Percentiles rank a stretch among this genome's conserved stretches.
These are phyloP conservation scores for Amaurobius ferox DNA, from an alignment of 2,888 invertebrate genomes.

Conservation along the genomic window DNA sequence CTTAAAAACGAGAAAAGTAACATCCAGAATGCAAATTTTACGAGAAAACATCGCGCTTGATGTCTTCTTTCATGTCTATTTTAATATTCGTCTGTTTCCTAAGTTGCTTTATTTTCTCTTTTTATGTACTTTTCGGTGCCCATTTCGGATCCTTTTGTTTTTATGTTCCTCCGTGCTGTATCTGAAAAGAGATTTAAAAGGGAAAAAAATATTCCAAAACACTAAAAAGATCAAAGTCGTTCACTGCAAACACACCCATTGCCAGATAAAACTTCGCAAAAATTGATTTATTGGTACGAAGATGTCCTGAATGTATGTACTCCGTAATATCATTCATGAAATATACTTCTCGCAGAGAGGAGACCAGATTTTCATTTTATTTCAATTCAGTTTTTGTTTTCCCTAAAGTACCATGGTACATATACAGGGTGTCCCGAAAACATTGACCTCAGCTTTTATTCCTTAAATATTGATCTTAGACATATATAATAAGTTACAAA, in stretches of 20 bases:
- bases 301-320: background rate
- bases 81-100: background rate
- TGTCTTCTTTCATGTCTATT: slow-evolving; percentile 7
- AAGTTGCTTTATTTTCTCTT: background rate
- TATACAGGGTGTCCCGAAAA: too few relatives aligned
- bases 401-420: too few relatives aligned
- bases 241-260: slow-evolving; percentile 1
- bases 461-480: too few relatives aligned
- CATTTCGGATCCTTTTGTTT: background rate
- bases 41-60: slow-evolving; percentile 14
- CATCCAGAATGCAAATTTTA: slow-evolving; percentile 8
- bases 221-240: background rate
- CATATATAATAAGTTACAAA: too few relatives aligned
- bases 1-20: too few relatives aligned
- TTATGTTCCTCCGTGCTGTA: background rate
- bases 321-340: slow-evolving; percentile 49
- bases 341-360: slow-evolving; percentile 33
- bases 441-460: too few relatives aligned
- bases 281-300: slow-evolving; percentile 45
- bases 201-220: background rate
- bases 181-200: slow-evolving; percentile 2
- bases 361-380: background rate
- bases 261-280: background rate
- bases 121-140: background rate
- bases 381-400: background rate